Evolutionary conservation across 2,797 vertebrate genomes (phyloP).

Genomic region (Megaceryle alcyon): DNA sequence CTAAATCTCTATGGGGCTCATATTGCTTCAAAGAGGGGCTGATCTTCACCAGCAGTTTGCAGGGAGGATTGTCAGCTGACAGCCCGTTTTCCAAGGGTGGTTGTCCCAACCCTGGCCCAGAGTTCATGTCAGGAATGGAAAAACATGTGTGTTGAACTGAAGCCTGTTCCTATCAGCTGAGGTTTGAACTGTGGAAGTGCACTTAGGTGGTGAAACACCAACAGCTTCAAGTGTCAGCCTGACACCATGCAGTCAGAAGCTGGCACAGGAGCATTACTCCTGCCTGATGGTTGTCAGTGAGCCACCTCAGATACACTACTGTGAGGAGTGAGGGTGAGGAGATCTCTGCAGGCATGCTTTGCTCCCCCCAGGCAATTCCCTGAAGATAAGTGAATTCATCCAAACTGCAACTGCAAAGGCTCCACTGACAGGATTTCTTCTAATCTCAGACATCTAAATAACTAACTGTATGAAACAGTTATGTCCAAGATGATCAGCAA

Average conservation of each 20-base stretch:
- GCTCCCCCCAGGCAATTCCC: not conserved
- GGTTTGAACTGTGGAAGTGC: not conserved
- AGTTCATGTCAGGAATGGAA: not conserved
- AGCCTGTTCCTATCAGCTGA: not conserved
- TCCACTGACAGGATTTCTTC: not conserved
- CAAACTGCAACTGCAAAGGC: not conserved
- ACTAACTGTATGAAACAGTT: not conserved
- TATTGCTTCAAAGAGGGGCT: not conserved
- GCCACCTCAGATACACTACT: not conserved
- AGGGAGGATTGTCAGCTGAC: not conserved
- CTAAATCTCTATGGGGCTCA: not conserved
- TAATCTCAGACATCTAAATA: not conserved
- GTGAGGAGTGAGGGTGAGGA: not conserved
- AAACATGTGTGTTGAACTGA: not conserved
- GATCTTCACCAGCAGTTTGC: not conserved
- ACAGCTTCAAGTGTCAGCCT: not conserved
- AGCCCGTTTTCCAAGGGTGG: not conserved
- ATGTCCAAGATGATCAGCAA: not conserved
- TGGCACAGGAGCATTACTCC: not conserved
- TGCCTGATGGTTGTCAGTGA: not conserved
- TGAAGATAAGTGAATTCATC: not conserved
- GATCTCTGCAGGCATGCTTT: not conserved
- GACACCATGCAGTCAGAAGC: not conserved
- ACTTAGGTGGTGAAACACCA: not conserved
- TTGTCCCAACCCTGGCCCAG: not conserved